These are phyloP conservation scores for Danio aesculapii DNA, from an alignment of 2,797 vertebrate genomes.

Conservation along the genomic window DNA sequence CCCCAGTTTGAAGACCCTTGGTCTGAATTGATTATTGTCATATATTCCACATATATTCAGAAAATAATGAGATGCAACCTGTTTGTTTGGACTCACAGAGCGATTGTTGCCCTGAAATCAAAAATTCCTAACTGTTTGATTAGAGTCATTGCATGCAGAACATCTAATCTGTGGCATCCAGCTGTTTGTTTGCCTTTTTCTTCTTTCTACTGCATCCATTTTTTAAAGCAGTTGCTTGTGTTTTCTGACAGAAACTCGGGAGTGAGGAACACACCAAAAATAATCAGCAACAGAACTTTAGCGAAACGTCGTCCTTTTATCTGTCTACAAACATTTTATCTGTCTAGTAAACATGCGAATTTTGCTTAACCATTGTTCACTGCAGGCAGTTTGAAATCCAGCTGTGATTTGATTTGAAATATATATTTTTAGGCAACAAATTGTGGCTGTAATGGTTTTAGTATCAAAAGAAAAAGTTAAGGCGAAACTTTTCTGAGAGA, in stretches of 20 bases:
- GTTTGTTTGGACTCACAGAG: background rate
- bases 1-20: background rate
- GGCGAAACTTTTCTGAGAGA: background rate
- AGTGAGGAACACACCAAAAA: background rate
- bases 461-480: background rate
- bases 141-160: background rate
- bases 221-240: background rate
- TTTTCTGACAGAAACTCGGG: constrained; percentile 3
- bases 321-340: constrained; percentile 12
- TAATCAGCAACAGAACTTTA: constrained; percentile 8
- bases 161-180: background rate
- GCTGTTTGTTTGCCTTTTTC: background rate
- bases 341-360: constrained; percentile 20
- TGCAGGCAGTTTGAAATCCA: background rate
- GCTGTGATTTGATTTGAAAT: background rate
- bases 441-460: background rate
- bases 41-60: background rate
- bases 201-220: background rate
- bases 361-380: background rate
- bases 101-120: background rate
- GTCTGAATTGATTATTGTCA: background rate
- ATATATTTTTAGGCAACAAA: background rate
- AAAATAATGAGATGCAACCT: background rate
- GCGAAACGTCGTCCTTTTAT: background rate
- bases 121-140: background rate